Conservation (phyloP, 2,888 invertebrate genomes). For the Nipponacmea schrenckii region DNA sequence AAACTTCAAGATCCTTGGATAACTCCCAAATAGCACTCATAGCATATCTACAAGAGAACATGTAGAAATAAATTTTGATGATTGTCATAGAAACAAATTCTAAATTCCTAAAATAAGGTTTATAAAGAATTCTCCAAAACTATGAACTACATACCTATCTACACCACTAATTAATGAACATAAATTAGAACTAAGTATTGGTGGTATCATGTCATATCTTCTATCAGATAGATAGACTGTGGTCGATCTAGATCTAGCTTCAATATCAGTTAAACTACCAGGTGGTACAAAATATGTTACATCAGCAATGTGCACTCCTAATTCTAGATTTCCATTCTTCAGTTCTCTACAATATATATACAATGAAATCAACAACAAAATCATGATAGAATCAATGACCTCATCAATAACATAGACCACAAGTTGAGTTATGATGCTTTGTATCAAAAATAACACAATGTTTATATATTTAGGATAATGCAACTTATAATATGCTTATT, state of each 20-base stretch:
- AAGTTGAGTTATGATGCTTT: no score
- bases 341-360: slow-evolving; percentile 46
- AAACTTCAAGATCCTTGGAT: slow-evolving; percentile 51
- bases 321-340: slow-evolving; percentile 55
- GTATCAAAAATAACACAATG: no score
- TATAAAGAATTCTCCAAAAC: not conserved
- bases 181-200: slow-evolving; percentile 61
- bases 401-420: not conserved
- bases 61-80: not conserved
- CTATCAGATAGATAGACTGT: slow-evolving; percentile 62
- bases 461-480: no score
- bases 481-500: no score
- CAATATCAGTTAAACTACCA: slow-evolving; percentile 47
- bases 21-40: slow-evolving; percentile 66
- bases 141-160: slow-evolving; percentile 47
- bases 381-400: not conserved
- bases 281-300: slow-evolving; percentile 53
- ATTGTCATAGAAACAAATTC: not conserved
- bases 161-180: slow-evolving; percentile 64
- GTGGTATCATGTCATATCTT: slow-evolving; percentile 66
- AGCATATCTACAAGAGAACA: slow-evolving; percentile 56
- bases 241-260: slow-evolving; percentile 49
- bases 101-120: not conserved
- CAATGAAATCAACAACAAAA: slow-evolving; percentile 4
- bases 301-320: slow-evolving; percentile 59